Percentiles rank a stretch among this genome's conserved stretches.
phyloP scores from a whole-genome alignment of 2,113 vertebrate species.

The Columba janthina region DNA sequence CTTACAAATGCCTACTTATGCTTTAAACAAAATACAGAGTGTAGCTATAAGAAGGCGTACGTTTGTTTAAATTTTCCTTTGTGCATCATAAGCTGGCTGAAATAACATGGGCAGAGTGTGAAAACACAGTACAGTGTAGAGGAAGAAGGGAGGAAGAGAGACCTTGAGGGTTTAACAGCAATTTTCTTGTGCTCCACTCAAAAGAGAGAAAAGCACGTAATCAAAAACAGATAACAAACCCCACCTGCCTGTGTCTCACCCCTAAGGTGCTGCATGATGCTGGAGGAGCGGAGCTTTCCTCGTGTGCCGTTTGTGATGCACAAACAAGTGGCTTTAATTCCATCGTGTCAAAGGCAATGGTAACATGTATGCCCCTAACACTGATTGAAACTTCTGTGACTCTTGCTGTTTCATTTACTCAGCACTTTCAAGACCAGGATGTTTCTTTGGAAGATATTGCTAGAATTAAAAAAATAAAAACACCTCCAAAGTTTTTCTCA shows the following conservation, averaged over 20 bases:
- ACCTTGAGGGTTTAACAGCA: neutral
- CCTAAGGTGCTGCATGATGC: neutral
- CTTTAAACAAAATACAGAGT: conserved; percentile 19
- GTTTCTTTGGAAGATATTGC: neutral
- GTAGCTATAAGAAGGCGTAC: neutral
- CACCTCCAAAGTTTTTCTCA: neutral
- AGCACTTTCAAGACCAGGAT: neutral
- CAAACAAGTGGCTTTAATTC: neutral
- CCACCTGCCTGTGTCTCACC: neutral
- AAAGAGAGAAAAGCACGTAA: neutral
- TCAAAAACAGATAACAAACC: neutral
- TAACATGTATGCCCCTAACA: neutral
- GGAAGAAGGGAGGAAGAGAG: neutral
- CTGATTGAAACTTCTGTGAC: neutral
- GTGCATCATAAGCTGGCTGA: neutral
- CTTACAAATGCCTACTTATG: neutral
- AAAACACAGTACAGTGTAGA: neutral
- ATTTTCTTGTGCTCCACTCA: neutral
- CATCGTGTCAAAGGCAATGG: neutral
- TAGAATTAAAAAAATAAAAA: neutral
- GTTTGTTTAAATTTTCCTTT: neutral
- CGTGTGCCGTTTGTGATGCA: rapidly evolving
- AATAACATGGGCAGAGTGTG: neutral
- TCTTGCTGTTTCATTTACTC: neutral
- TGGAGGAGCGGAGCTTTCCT: neutral